Conservation (phyloP, 2,888 invertebrate genomes). For the Dasypogon diadema region DNA sequence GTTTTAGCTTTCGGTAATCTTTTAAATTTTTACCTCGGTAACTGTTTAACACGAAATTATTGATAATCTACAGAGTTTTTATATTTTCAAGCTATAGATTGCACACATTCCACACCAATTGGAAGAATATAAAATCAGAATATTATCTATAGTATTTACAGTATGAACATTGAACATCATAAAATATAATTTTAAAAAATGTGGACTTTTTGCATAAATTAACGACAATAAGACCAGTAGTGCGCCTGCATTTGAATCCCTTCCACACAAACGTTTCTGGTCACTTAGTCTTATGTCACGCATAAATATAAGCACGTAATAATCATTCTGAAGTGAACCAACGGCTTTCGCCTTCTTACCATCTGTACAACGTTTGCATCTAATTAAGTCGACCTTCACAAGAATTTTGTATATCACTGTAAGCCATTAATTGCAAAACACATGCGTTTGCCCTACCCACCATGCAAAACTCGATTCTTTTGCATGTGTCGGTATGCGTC, state of each 20-base stretch:
- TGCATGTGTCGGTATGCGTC: no score
- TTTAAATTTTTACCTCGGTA: no score
- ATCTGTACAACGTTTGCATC: slow-evolving; percentile 14
- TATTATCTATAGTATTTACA: no score
- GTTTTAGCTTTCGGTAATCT: no score
- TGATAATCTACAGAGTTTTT: no score
- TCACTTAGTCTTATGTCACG: slow-evolving; percentile 34
- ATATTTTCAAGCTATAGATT: no score
- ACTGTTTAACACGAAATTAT: no score
- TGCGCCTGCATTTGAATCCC: slow-evolving; percentile 18
- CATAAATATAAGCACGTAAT: slow-evolving; percentile 29
- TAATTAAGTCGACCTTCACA: slow-evolving; percentile 45
- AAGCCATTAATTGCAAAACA: slow-evolving; percentile 42
- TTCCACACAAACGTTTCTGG: slow-evolving; percentile 10
- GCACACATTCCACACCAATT: no score
- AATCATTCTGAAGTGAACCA: slow-evolving; percentile 23
- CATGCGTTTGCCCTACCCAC: slow-evolving; percentile 33
- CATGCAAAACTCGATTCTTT: background rate
- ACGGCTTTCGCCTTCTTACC: slow-evolving; percentile 37
- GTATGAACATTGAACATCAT: no score
- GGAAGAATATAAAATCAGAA: no score
- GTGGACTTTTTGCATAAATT: background rate
- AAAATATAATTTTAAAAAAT: no score
- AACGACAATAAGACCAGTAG: background rate
- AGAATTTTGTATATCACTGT: slow-evolving; percentile 46